phyloP scores from a whole-genome alignment of 64 coral and sea anemone species.

The Hydrozoanthus tunicans region DNA sequence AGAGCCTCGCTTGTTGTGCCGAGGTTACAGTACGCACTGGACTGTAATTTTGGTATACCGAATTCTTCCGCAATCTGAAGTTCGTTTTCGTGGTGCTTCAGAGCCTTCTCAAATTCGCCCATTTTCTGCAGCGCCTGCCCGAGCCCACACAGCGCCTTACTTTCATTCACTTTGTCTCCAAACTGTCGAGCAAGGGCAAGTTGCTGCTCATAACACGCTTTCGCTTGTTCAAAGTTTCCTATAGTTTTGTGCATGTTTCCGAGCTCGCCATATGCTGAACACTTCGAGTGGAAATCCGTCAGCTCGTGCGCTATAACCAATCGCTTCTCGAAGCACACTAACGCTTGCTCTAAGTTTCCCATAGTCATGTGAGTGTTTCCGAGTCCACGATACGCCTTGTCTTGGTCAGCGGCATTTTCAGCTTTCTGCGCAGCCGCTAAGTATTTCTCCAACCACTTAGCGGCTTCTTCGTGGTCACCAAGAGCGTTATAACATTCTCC shows the following conservation, averaged over 20 bases:
- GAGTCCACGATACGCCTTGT: constrained; percentile 95
- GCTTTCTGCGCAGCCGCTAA: constrained; percentile 77
- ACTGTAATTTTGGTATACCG: constrained; percentile 43
- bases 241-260: constrained; percentile 94
- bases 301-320: constrained; percentile 92
- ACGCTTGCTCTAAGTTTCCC: constrained; percentile 94
- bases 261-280: constrained; percentile 88
- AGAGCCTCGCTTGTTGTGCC: constrained; percentile 78
- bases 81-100: constrained; percentile 88
- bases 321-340: constrained; percentile 97
- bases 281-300: constrained; percentile 80
- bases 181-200: constrained; percentile 68
- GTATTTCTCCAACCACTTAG: constrained; percentile 80
- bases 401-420: constrained; percentile 86
- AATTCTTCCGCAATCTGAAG: constrained; percentile 77
- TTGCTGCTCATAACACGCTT: constrained; percentile 84
- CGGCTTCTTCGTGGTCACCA: constrained; percentile 77
- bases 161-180: constrained; percentile 68
- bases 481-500: constrained; percentile 87
- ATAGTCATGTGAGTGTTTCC: constrained; percentile 83
- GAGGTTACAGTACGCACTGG: constrained; percentile 79
- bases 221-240: constrained; percentile 96
- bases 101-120: constrained; percentile 89
- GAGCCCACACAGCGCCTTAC: constrained; percentile 89
- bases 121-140: constrained; percentile 86